phyloP scores from a whole-genome alignment of 2,113 vertebrate genomes.

The Poicephalus gulielmi region DNA sequence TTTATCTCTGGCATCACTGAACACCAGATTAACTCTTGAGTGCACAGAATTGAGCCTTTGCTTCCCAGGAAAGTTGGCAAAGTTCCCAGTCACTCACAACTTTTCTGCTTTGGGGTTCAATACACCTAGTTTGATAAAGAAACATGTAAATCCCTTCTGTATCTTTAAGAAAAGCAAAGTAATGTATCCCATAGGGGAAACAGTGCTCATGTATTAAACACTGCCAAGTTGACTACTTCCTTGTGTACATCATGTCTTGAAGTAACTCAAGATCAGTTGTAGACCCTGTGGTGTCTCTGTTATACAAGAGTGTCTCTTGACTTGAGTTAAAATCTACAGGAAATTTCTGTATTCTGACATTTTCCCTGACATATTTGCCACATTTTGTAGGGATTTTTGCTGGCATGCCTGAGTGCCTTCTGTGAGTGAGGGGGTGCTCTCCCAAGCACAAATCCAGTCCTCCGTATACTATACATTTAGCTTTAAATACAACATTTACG shows the following conservation, averaged over 20 bases:
- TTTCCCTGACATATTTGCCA: not conserved
- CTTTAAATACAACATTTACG: conserved; percentile 39
- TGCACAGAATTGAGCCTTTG: not conserved
- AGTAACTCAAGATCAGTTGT: not conserved
- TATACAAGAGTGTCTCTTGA: not conserved
- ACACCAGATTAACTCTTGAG: not conserved
- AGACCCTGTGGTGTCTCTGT: not conserved
- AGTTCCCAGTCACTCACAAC: not conserved
- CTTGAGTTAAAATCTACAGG: not conserved
- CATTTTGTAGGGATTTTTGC: not conserved
- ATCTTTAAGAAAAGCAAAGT: not conserved
- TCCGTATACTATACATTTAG: conserved; percentile 7
- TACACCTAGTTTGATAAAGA: not conserved
- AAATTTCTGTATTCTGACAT: not conserved
- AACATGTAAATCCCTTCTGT: not conserved
- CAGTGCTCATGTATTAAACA: not conserved
- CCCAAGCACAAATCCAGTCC: not conserved
- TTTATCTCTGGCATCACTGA: not conserved
- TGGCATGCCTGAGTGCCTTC: not conserved
- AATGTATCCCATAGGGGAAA: not conserved
- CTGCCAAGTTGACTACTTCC: not conserved
- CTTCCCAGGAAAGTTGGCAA: not conserved
- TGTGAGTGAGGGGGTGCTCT: not conserved
- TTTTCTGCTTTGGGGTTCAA: not conserved
- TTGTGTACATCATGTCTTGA: not conserved